phyloP scores from a whole-genome alignment of 1,140 invertebrate species.

The Spodoptera frugiperda region DNA sequence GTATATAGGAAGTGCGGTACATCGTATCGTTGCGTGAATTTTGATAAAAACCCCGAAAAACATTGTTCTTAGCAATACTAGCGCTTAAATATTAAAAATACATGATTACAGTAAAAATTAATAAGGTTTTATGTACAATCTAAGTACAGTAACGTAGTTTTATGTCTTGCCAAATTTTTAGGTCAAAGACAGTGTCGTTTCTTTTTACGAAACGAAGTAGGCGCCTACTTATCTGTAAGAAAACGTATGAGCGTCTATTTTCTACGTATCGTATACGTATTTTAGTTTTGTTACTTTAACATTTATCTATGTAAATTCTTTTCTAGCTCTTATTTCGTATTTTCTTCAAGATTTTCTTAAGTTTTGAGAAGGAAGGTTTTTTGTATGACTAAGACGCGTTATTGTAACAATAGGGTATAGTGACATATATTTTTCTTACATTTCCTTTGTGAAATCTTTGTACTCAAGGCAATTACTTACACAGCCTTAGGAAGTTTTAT shows the following conservation, averaged over 20 bases:
- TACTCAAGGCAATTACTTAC: too few species aligned
- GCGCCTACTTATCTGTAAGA: not conserved
- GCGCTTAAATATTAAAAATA: not conserved
- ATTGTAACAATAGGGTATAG: not conserved
- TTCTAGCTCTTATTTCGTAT: too few species aligned
- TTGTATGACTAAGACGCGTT: not conserved
- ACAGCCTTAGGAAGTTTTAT: too few species aligned
- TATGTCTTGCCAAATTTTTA: slow-evolving; percentile 27
- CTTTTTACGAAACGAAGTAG: not conserved
- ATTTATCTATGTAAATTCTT: too few species aligned
- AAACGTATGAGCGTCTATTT: not conserved
- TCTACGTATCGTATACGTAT: too few species aligned
- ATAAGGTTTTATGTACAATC: not conserved
- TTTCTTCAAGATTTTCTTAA: not conserved
- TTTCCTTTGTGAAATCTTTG: not conserved
- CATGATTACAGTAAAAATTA: not conserved
- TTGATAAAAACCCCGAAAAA: slow-evolving; percentile 2
- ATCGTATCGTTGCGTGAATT: slow-evolving; percentile 2
- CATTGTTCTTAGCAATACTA: not conserved
- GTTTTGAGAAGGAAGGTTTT: not conserved
- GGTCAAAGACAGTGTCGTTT: slow-evolving; percentile 9
- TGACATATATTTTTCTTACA: slow-evolving; percentile 1
- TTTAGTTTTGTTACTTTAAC: too few species aligned
- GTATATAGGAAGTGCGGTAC: slow-evolving; percentile 21
- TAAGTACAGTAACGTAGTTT: not conserved